Evolutionary conservation across 1,140 invertebrate genomes (phyloP).

Genomic region (Orius insidiosus): DNA sequence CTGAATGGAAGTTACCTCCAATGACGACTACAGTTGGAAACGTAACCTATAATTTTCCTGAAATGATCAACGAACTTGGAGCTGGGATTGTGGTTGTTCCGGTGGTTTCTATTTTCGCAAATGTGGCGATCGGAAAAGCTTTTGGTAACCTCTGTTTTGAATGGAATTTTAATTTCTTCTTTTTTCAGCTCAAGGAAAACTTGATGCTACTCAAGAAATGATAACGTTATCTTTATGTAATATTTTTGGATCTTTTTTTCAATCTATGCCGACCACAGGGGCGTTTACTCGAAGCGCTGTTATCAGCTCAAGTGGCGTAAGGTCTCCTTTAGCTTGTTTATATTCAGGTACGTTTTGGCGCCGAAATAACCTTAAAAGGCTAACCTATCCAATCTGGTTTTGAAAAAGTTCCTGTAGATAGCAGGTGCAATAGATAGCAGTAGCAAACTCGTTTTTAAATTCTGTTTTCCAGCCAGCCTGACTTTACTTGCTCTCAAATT

Average conservation of each 20-base stretch:
- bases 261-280: slow-evolving; percentile 51
- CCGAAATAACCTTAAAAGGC: too few relatives aligned
- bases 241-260: slow-evolving; percentile 52
- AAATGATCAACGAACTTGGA: slow-evolving; percentile 43
- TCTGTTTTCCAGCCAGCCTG: slow-evolving; percentile 31
- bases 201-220: slow-evolving; percentile 52
- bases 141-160: slow-evolving; percentile 39
- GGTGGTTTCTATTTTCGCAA: slow-evolving; percentile 51
- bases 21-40: slow-evolving; percentile 35
- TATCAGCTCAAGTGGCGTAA: slow-evolving; percentile 53
- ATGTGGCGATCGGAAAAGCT: slow-evolving; percentile 62
- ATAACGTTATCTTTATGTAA: slow-evolving; percentile 47
- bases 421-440: too few relatives aligned
- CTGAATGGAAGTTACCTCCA: slow-evolving; percentile 31
- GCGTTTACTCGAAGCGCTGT: slow-evolving; percentile 58
- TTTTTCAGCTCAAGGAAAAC: slow-evolving; percentile 20
- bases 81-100: slow-evolving; percentile 50
- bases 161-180: too few relatives aligned
- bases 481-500: slow-evolving; percentile 41
- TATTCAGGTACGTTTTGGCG: slow-evolving; percentile 31
- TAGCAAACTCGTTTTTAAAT: neutral
- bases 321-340: slow-evolving; percentile 52
- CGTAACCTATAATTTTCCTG: slow-evolving; percentile 33
- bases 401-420: too few relatives aligned
- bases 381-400: too few relatives aligned